Percentiles rank a stretch among this genome's conserved stretches.
Conservation (phyloP, 1,140 invertebrate genomes). For the Bombus waltoni region DNA sequence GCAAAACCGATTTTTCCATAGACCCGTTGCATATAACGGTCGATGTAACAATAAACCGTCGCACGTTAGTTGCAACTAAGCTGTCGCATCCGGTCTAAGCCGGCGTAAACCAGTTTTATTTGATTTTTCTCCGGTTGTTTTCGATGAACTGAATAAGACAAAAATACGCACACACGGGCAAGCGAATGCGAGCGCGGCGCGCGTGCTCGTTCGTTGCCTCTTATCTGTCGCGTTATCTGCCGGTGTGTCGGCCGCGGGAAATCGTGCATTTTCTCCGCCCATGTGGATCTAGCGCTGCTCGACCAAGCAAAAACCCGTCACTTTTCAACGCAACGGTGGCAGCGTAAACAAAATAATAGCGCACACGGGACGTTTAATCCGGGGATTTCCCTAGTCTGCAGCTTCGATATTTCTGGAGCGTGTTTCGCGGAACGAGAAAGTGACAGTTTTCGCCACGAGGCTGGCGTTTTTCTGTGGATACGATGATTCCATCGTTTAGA, state of each 20-base stretch:
- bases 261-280: constrained; percentile 4
- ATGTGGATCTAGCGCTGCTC: not conserved
- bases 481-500: not conserved
- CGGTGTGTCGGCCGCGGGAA: constrained; percentile 11
- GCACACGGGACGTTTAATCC: not conserved
- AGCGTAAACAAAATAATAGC: not conserved
- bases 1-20: constrained; percentile 24
- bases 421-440: not conserved
- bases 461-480: not conserved
- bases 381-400: not conserved
- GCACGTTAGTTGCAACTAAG: constrained; percentile 26
- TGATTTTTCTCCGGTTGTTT: constrained; percentile 48
- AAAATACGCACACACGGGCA: constrained; percentile 6
- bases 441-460: not conserved
- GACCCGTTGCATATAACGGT: not conserved
- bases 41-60: constrained; percentile 39
- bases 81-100: constrained; percentile 19
- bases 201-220: not conserved
- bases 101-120: constrained; percentile 49
- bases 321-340: not conserved
- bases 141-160: constrained; percentile 36
- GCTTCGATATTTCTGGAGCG: not conserved
- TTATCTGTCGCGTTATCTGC: constrained; percentile 47
- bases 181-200: not conserved
- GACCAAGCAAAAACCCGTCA: not conserved